Evolutionary conservation across 1,140 invertebrate genomes (phyloP).

Genomic region (Diuraphis noxia): DNA sequence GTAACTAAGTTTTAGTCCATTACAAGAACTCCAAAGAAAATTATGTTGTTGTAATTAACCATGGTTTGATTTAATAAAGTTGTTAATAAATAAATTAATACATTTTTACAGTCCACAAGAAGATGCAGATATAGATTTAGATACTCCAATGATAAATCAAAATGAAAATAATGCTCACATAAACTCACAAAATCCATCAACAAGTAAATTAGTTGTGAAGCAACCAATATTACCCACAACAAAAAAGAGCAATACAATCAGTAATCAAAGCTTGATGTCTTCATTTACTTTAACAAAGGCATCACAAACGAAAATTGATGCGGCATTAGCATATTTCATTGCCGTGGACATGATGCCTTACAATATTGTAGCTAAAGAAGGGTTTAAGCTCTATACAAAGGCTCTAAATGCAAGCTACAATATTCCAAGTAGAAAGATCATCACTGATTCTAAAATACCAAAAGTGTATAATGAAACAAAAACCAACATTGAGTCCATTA

Average conservation of each 20-base stretch:
- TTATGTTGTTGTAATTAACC: too few relatives aligned
- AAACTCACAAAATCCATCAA: neutral
- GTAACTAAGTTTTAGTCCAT: too few relatives aligned
- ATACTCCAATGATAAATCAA: neutral
- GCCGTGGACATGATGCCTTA: neutral
- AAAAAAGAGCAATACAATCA: neutral
- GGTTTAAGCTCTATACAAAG: neutral
- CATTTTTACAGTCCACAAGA: neutral
- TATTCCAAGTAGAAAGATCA: neutral
- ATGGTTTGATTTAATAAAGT: too few relatives aligned
- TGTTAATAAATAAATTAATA: too few relatives aligned
- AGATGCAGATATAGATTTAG: neutral
- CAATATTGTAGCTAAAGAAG: neutral
- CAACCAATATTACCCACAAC: neutral
- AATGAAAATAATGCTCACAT: neutral
- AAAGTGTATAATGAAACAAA: neutral
- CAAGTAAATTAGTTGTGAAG: neutral
- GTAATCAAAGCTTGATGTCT: conserved; percentile 3
- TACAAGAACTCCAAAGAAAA: too few relatives aligned
- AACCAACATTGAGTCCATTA: neutral
- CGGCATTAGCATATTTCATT: neutral
- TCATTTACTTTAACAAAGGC: conserved; percentile 4
- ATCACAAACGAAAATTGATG: neutral
- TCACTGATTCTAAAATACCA: neutral
- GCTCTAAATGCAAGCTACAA: conserved; percentile 3